Evolutionary conservation across 1,140 invertebrate species (phyloP), one percentile per base, ranked within the genome.

Genomic region (Caerostris extrusa): DNA sequence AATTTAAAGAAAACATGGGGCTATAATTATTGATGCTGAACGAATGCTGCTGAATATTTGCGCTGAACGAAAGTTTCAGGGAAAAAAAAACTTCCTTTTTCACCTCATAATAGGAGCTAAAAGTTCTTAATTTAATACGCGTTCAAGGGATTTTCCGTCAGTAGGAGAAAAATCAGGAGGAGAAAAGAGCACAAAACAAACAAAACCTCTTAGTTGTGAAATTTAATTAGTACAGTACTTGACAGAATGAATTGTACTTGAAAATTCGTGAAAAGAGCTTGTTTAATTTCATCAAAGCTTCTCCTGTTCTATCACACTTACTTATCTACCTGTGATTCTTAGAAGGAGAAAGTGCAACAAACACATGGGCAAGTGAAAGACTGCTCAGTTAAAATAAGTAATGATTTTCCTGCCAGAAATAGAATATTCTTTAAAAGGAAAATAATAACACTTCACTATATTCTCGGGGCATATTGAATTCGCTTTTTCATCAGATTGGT

Each of bases 281-380:
- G 82, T 85, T 85, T 85, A 85, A 85, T 85, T 85, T 85, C 82
- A 85, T 85, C 82, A 85, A 85, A 57, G 55, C 56, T 57, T 85
- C 19, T 85, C 82, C 8, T 55, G 53, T 85, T 56, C 34, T 10
- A 77, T 77, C 71, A 77, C 71, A 77, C 71, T 77, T 77, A 50
- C 53, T 77, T 77, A 50, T 53, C 71, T 77, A 77, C 71, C 34
- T 53, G 14, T 34, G 71, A 77, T 12, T 50, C 71, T 53, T 53
- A 7, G 71, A 50, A 77, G 71, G 10, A 77, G 71, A 77, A 77
- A 53, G 71, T 53, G 71, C 71, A 77, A 77, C 34, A 77, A 77
- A 77, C 71, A 77, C 50, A 77, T 77, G 71, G 8, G 7, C 82
- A 85, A 57, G 53, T 85, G 34, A 10, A 77, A 50, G 61, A 34